These are phyloP conservation scores for Mobula birostris DNA, from an alignment of 2,113 vertebrate species.

Conservation along the genomic window DNA sequence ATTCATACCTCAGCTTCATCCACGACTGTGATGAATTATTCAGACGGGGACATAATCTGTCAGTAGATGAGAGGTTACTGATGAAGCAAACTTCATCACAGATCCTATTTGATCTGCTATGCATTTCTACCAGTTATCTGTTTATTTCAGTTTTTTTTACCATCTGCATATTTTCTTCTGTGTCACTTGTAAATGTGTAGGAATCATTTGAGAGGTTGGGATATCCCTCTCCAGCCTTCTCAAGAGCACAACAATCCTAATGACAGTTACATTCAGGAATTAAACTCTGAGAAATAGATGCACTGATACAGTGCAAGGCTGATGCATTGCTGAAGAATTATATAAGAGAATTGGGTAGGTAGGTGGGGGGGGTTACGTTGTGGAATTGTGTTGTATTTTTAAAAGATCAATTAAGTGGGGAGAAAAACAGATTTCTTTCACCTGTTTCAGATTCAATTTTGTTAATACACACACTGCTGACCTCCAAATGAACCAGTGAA, in stretches of 20 bases:
- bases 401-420: not conserved
- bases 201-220: not conserved
- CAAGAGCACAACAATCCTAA: not conserved
- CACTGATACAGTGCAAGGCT: not conserved
- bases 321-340: not conserved
- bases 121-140: too few species aligned
- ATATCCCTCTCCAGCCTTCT: not conserved
- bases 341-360: not conserved
- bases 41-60: too few species aligned
- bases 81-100: too few species aligned
- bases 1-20: not conserved
- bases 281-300: not conserved
- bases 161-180: too few species aligned
- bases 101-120: too few species aligned
- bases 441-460: not conserved
- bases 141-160: too few species aligned
- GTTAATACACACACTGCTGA: constrained; percentile 16
- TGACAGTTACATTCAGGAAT: not conserved
- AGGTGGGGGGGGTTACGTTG: too few species aligned
- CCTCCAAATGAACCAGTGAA: constrained; percentile 24
- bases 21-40: not conserved
- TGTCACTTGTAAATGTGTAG: not conserved
- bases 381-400: not conserved
- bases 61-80: too few species aligned
- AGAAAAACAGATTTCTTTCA: not conserved